A percentile compares a stretch with the other conserved stretches of the same genome.
These are phyloP conservation scores for Hippoglossus stenolepis DNA, from an alignment of 2,113 vertebrate genomes.

Conservation along the genomic window DNA sequence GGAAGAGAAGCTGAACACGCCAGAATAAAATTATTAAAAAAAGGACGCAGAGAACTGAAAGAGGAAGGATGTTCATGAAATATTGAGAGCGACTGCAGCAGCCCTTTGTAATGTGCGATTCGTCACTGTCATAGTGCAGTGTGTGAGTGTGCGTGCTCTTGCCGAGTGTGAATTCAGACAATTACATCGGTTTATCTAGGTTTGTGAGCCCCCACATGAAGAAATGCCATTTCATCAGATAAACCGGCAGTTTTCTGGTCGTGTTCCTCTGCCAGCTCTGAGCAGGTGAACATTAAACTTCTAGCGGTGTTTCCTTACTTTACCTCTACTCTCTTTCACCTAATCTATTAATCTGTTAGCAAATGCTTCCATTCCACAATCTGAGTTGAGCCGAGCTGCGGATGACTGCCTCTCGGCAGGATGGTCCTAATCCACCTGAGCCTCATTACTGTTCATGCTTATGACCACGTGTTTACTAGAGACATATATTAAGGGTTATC, in stretches of 20 bases:
- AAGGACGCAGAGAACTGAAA: slow-evolving; percentile 33
- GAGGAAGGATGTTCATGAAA: slow-evolving; percentile 65
- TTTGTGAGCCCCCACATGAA: background rate
- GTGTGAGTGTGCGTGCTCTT: background rate
- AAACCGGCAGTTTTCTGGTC: background rate
- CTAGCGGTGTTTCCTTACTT: background rate
- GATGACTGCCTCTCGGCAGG: background rate
- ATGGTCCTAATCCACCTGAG: background rate
- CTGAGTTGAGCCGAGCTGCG: background rate
- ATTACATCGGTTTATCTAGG: background rate
- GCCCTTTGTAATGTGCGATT: slow-evolving; percentile 50
- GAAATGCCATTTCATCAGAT: background rate
- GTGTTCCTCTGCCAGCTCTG: background rate
- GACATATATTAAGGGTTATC: background rate
- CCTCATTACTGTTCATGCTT: background rate
- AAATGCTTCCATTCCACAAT: background rate
- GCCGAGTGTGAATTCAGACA: background rate
- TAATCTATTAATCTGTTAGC: background rate
- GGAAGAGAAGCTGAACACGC: slow-evolving; percentile 45
- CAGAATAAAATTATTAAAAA: slow-evolving; percentile 33
- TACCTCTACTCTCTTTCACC: background rate
- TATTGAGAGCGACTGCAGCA: slow-evolving; percentile 60
- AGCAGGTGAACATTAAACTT: background rate
- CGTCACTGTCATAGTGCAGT: slow-evolving; percentile 40
- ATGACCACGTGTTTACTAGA: too few relatives aligned